Evolutionary conservation across 1,140 invertebrate genomes (phyloP).

Genomic region (Amyelois transitella): DNA sequence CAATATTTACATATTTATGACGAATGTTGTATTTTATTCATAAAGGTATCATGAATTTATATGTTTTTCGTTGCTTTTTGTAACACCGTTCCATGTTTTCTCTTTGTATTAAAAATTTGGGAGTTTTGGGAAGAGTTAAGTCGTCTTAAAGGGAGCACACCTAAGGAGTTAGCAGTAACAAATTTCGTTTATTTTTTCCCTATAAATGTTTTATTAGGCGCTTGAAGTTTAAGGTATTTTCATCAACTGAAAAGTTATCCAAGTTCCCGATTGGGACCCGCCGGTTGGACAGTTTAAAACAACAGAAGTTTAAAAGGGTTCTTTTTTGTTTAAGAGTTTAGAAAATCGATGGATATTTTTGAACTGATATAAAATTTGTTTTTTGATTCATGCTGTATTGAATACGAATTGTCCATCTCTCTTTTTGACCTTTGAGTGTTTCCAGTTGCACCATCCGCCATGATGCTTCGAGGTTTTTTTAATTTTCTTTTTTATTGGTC

Average conservation of each 20-base stretch:
- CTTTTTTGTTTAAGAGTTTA: no score
- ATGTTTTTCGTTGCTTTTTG: neutral
- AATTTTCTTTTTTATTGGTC: no score
- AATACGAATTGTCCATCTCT: no score
- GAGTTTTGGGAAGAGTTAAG: neutral
- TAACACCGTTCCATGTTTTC: neutral
- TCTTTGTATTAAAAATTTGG: constrained; percentile 16
- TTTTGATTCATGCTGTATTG: no score
- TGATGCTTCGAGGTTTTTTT: no score
- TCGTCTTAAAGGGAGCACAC: constrained; percentile 8
- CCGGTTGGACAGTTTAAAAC: neutral
- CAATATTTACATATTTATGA: neutral
- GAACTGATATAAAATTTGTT: no score
- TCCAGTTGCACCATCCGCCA: no score
- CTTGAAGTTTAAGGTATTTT: constrained; percentile 12
- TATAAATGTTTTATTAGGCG: constrained; percentile 31
- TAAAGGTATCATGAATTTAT: neutral
- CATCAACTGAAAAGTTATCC: constrained; percentile 5
- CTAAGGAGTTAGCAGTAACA: constrained; percentile 8
- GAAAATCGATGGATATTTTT: no score
- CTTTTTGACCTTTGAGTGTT: no score
- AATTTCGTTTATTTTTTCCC: constrained; percentile 11
- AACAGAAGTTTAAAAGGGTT: no score
- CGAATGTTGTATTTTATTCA: neutral
- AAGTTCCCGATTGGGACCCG: neutral